Evolutionary conservation across 2,113 vertebrate species (phyloP).

Genomic region (Antennarius striatus): DNA sequence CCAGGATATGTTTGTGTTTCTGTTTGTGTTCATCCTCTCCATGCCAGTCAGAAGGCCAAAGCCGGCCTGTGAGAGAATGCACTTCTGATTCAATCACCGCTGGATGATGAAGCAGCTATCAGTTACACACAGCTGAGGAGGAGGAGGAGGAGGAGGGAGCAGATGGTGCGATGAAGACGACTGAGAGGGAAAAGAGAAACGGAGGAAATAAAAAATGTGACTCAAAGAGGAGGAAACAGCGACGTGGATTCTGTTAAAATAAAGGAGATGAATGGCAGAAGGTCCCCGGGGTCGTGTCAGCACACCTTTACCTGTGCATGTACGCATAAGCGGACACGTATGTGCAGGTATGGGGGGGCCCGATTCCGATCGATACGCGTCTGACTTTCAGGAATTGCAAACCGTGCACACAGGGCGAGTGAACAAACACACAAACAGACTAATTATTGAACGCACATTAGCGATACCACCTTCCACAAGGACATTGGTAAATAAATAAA

Average conservation of each 20-base stretch:
- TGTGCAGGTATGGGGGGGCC: conserved; percentile 11
- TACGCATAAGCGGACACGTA: background rate
- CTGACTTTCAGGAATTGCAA: conserved; percentile 43
- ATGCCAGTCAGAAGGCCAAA: conserved; percentile 6
- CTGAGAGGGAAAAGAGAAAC: conserved; percentile 1
- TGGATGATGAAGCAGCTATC: conserved; percentile 66
- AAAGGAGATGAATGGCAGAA: background rate
- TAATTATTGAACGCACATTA: conserved; percentile 38
- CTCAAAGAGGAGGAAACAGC: background rate
- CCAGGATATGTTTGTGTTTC: background rate
- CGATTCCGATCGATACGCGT: conserved; percentile 46
- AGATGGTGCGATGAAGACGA: conserved; percentile 4
- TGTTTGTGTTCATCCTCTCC: background rate
- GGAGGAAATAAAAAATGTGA: background rate
- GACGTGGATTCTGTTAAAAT: background rate
- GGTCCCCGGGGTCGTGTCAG: background rate
- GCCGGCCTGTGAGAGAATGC: conserved; percentile 53
- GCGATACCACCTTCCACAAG: conserved; percentile 42
- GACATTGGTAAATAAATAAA: conserved; percentile 42
- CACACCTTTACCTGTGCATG: background rate
- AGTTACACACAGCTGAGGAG: conserved; percentile 38
- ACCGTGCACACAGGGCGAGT: conserved; percentile 25
- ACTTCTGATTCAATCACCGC: conserved; percentile 65
- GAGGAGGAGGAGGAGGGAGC: conserved; percentile 8
- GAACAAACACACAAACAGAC: conserved; percentile 47